Evolutionary conservation across 2,888 invertebrate genomes (phyloP), one percentile per base, ranked within the genome.

Genomic region (Eristalinus aeneus): DNA sequence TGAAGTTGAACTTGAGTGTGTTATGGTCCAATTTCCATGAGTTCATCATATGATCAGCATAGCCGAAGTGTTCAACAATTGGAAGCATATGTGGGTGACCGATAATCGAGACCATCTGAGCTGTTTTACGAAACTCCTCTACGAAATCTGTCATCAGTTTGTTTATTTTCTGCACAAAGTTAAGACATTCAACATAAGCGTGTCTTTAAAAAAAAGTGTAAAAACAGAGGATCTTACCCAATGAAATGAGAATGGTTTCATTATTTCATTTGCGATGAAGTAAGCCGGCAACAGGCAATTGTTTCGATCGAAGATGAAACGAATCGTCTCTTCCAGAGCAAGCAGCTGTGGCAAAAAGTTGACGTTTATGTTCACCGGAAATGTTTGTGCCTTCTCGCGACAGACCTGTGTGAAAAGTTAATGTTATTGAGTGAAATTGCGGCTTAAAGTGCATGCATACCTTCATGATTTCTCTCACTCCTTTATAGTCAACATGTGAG

Each of bases 51-150:
- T 97, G 97, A 92, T 97, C 97, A 0, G 97, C 96, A 91, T 97
- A 97, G 8, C 97, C 97, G 65, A 97, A 97, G 91, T 98, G 97
- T 89, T 98, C 98, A 0, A 98, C 98, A 16, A 99, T 97, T 0
- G 99, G 99, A 68, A 98, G 93, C 96, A 99, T 97, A 90, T 96
- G 96, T 0, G 97, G 95, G 89, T 98, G 96, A 0, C 97, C 97
- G 88, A 97, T 96, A 75, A 98, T 97, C 0, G 98, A 97, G 0
- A 98, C 97, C 97, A 99, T 98, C 93, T 99, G 98, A 0, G 98
- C 98, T 83, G 97, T 96, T 12, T 96, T 96, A 88, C 97, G 95
- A 92, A 99, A 99, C 92, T 97, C 97, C 91, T 98, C 97, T 3
- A 98, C 96, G 92, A 98, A 98, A 90, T 95, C 95, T 2, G 97